phyloP scores from a whole-genome alignment of 2,797 vertebrate genomes.

The Simalia tracyae region DNA sequence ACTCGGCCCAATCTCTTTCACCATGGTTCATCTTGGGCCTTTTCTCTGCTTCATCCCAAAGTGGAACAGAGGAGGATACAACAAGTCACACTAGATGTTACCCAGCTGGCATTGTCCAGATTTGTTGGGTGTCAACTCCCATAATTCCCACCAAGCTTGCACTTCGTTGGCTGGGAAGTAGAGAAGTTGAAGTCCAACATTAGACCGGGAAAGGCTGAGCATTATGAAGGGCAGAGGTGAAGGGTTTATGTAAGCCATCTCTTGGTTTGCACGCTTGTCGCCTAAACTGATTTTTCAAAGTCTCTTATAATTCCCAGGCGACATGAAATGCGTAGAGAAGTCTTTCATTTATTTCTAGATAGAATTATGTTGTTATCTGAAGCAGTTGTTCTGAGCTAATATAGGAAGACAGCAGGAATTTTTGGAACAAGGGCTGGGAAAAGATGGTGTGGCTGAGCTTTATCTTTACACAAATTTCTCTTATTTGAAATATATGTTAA shows the following conservation, averaged over 20 bases:
- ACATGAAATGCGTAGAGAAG: slow-evolving; percentile 54
- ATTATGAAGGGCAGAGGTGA: neutral
- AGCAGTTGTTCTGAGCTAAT: slow-evolving; percentile 40
- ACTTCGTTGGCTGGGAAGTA: neutral
- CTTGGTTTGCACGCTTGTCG: neutral
- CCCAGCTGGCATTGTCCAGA: neutral
- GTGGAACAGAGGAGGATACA: too few relatives aligned
- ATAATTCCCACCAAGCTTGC: neutral
- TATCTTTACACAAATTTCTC: slow-evolving; percentile 67
- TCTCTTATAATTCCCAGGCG: slow-evolving; percentile 57
- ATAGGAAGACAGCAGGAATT: slow-evolving; percentile 64
- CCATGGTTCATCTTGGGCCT: neutral
- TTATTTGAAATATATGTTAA: slow-evolving; percentile 69
- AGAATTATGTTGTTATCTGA: slow-evolving; percentile 54
- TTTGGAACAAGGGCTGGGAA: slow-evolving; percentile 70
- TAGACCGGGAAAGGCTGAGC: neutral
- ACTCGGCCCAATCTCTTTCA: neutral
- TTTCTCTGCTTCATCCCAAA: neutral
- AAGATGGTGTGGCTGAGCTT: slow-evolving; percentile 71
- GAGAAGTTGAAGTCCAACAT: neutral
- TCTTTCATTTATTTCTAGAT: slow-evolving; percentile 60
- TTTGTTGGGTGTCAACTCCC: neutral
- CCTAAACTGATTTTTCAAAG: slow-evolving; percentile 51
- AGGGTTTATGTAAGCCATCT: neutral
- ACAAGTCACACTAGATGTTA: neutral